phyloP scores from a whole-genome alignment of 1,140 invertebrate species.

The Drosophila simulans region DNA sequence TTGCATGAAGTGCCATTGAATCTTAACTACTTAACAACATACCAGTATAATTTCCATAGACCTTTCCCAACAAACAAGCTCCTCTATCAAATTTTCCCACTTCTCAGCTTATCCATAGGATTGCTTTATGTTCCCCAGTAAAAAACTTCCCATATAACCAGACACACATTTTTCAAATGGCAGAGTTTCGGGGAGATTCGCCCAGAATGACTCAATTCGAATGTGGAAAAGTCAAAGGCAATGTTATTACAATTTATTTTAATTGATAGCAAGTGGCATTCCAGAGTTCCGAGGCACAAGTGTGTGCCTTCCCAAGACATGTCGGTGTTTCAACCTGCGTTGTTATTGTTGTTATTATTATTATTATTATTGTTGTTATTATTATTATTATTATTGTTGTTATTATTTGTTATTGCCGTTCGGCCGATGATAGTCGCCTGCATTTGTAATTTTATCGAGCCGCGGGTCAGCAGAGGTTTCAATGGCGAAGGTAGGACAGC shows the following conservation, averaged over 20 bases:
- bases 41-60: not conserved
- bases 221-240: slow-evolving; percentile 48
- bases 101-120: too few species aligned
- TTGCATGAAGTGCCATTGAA: too few species aligned
- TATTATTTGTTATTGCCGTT: slow-evolving; percentile 33
- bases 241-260: slow-evolving; percentile 71
- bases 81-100: too few species aligned
- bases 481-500: slow-evolving; percentile 22
- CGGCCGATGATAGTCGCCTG: slow-evolving; percentile 25
- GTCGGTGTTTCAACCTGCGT: slow-evolving; percentile 7
- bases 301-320: slow-evolving; percentile 69
- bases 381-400: slow-evolving; percentile 26
- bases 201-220: slow-evolving; percentile 41
- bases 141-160: slow-evolving; percentile 2
- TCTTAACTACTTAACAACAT: too few species aligned
- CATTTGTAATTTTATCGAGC: slow-evolving; percentile 51
- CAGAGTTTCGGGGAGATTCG: slow-evolving; percentile 16
- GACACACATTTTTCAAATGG: not conserved
- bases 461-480: slow-evolving; percentile 31
- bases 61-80: not conserved
- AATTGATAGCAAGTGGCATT: slow-evolving; percentile 70
- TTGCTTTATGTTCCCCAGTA: not conserved
- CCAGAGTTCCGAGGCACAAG: slow-evolving; percentile 49
- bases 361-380: slow-evolving; percentile 21
- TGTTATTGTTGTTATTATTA: slow-evolving; percentile 6